A percentile compares a stretch with the other conserved stretches of the same genome.
These are phyloP conservation scores for Coptodon bakossiorum DNA, from an alignment of 2,113 vertebrate species.

Conservation along the genomic window DNA sequence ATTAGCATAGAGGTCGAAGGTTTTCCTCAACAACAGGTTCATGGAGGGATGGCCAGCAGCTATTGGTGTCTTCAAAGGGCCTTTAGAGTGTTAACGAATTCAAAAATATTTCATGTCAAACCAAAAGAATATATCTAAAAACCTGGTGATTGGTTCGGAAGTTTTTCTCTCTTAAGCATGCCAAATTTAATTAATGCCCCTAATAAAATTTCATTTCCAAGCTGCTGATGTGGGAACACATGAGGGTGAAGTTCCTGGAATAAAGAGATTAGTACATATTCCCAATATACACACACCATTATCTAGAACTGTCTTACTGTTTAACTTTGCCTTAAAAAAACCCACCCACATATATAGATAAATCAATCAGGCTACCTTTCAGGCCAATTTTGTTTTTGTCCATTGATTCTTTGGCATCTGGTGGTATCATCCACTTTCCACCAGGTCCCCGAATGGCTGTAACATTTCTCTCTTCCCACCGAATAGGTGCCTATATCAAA, in stretches of 20 bases:
- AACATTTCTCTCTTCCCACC: constrained; percentile 92
- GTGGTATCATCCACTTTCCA: constrained; percentile 96
- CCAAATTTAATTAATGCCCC: neutral
- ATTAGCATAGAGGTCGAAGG: constrained; percentile 94
- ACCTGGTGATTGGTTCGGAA: neutral
- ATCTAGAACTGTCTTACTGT: neutral
- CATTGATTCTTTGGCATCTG: constrained; percentile 96
- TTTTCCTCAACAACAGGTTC: constrained; percentile 91
- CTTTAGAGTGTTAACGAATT: constrained; percentile 48
- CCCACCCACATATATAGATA: neutral
- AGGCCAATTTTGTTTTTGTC: constrained; percentile 94
- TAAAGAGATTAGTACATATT: neutral
- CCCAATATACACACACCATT: neutral
- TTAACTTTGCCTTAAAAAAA: neutral
- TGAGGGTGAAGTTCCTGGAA: neutral
- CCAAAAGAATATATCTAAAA: neutral
- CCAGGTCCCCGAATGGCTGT: constrained; percentile 88
- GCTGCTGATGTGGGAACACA: neutral
- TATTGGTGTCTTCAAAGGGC: constrained; percentile 93
- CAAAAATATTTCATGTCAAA: neutral
- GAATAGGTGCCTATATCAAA: constrained; percentile 79
- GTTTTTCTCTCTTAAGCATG: neutral
- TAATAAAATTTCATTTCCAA: neutral
- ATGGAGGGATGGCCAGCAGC: constrained; percentile 95
- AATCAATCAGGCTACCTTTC: constrained; percentile 76